Evolutionary conservation across 2,888 invertebrate genomes (phyloP).

Genomic region (Euplagia quadripunctaria): DNA sequence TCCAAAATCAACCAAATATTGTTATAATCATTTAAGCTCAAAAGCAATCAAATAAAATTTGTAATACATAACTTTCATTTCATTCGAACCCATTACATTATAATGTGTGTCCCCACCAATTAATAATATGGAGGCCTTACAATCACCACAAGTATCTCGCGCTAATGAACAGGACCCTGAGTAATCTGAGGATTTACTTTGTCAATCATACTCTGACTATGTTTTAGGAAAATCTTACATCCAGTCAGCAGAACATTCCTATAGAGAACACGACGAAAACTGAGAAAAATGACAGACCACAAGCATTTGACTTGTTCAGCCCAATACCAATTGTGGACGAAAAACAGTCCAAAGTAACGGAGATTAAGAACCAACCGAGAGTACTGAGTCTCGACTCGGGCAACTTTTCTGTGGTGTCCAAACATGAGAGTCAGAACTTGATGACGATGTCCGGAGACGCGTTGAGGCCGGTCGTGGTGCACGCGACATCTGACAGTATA

Average conservation of each 20-base stretch:
- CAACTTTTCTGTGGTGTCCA: slow-evolving; percentile 78
- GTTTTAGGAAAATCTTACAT: slow-evolving; percentile 72
- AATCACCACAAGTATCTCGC: too few species aligned
- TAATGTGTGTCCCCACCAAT: too few species aligned
- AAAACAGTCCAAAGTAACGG: slow-evolving; percentile 74
- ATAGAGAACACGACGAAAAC: slow-evolving; percentile 48
- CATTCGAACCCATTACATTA: too few species aligned
- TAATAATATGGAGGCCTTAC: too few species aligned
- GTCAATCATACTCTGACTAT: background rate
- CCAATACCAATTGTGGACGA: slow-evolving; percentile 82
- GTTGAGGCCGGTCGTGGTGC: slow-evolving; percentile 71
- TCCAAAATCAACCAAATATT: too few species aligned
- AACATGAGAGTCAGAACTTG: slow-evolving; percentile 70
- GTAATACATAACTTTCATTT: too few species aligned
- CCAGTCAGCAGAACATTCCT: slow-evolving; percentile 50
- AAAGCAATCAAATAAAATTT: too few species aligned
- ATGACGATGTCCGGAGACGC: slow-evolving; percentile 76
- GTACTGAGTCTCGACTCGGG: slow-evolving; percentile 79
- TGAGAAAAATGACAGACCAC: slow-evolving; percentile 69
- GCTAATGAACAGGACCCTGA: too few species aligned
- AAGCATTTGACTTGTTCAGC: slow-evolving; percentile 85
- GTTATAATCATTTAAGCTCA: too few species aligned
- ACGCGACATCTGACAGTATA: slow-evolving; percentile 78
- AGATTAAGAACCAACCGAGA: slow-evolving; percentile 71
- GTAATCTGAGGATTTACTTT: background rate